phyloP scores from a whole-genome alignment of 2,888 invertebrate species.

The Neoitamus cyanurus region DNA sequence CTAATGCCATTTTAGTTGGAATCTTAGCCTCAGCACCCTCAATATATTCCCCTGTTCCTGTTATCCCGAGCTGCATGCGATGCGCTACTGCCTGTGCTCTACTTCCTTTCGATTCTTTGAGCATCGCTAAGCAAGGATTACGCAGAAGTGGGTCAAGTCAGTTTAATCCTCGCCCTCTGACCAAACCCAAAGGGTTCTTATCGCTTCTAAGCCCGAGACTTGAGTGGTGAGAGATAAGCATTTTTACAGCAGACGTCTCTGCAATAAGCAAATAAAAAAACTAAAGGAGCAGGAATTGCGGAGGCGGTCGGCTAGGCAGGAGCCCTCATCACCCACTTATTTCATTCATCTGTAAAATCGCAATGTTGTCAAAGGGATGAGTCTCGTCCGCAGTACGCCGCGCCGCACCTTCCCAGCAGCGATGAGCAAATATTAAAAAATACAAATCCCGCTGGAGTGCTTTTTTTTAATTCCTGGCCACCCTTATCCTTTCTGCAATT shows the following conservation, averaged over 20 bases:
- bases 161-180: slow-evolving; percentile 28
- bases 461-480: not conserved
- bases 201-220: slow-evolving; percentile 15
- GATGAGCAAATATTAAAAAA: slow-evolving; percentile 24
- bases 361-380: slow-evolving; percentile 11
- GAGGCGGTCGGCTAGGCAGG: not conserved
- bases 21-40: not conserved
- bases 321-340: slow-evolving; percentile 33
- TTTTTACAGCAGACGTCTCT: slow-evolving; percentile 11
- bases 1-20: not conserved
- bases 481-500: slow-evolving; percentile 7
- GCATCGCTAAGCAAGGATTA: slow-evolving; percentile 1
- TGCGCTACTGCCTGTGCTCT: not conserved
- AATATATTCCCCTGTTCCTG: not conserved
- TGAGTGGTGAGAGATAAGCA: slow-evolving; percentile 1
- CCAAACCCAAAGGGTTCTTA: slow-evolving; percentile 21
- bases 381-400: not conserved
- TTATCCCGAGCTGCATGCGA: not conserved
- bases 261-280: slow-evolving; percentile 25
- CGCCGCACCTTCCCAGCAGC: not conserved
- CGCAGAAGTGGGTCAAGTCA: slow-evolving; percentile 38
- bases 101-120: not conserved
- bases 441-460: not conserved
- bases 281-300: not conserved
- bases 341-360: slow-evolving; percentile 39